Base-by-base conservation (phyloP, 1,140 invertebrate species). In the Drosophila leontia region DNA sequence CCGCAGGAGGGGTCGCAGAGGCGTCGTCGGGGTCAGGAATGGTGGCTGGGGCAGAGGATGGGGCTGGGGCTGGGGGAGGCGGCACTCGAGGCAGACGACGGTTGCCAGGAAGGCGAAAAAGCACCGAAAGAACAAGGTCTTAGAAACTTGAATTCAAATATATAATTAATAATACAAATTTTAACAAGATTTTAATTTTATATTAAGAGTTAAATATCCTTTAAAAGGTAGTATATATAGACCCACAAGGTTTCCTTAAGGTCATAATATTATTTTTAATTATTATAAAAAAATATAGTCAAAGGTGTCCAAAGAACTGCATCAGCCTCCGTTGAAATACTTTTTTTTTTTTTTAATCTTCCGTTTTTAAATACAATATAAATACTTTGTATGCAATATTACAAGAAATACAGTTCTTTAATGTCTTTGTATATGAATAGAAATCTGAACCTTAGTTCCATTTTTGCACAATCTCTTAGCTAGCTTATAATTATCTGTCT, bases 31-130 rank as follows among this genome's bases (percentile, higher is more conserved):
- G 42, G 39, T 45, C 48, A 34, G 51, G 48, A 56, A 39, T 39
- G 53, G 53, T 26, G 53, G 53, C 19, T 26, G 48, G 13, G 39
- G 8, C n/a, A 6, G 26, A 29, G 34, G 47, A 29, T 23, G 35
- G 41, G 37, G 48, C 42, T 29, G 60, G 44, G 60, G 35, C 15
- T 29, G 60, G 44, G 60, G 35, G 11, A 37, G 39, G 34, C 17
- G 29, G 75, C 67, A 80, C 83, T 86, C 80, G 80, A 86, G 48
- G 62, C 83, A 83, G 80, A 80, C 84, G 57, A 56, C 70, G 57
- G 78, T 55, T 67, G 68, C 45, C 41, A 56, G 64, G 57, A 57
- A 69, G 44, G 35, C 50, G 34, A 55, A 56, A 39, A n/a, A 39
- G 41, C 50, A 65, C 42, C 4, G n/a, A 34, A 9, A 57, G 15